These are phyloP conservation scores for Otolemur garnettii DNA, from an alignment of 2,113 vertebrate genomes.

Conservation along the genomic window DNA sequence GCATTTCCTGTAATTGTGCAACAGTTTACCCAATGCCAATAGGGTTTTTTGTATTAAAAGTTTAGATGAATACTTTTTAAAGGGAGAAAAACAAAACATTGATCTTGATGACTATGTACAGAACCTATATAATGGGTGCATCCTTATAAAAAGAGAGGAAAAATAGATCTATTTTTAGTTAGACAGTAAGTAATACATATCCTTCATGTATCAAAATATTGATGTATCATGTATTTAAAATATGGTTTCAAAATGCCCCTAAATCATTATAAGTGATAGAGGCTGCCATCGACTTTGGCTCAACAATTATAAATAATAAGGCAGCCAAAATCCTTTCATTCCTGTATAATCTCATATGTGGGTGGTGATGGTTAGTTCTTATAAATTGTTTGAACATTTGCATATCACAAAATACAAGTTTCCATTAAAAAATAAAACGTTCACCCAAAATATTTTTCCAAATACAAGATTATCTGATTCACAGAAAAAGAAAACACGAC, in stretches of 20 bases:
- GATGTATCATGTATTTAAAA: conserved; percentile 42
- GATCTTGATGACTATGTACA: not conserved
- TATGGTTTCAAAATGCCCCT: not conserved
- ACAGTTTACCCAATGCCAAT: not conserved
- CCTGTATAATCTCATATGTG: conserved; percentile 57
- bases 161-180: conserved; percentile 9
- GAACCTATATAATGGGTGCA: not conserved
- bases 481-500: conserved; percentile 64
- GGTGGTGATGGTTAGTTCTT: conserved; percentile 53
- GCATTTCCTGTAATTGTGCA: not conserved
- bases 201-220: not conserved
- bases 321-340: conserved; percentile 49
- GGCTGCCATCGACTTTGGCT: conserved; percentile 10
- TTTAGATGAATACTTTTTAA: not conserved
- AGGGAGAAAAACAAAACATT: conserved; percentile 5
- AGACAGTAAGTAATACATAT: not conserved
- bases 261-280: not conserved
- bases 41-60: conserved; percentile 2
- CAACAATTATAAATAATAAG: conserved; percentile 6
- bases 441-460: conserved; percentile 60
- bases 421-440: conserved; percentile 62
- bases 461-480: conserved; percentile 69
- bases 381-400: conserved; percentile 71
- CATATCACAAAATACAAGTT: conserved; percentile 64
- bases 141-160: not conserved